phyloP scores from a whole-genome alignment of 2,797 vertebrate species.

The Spinibarbus caldwelli region DNA sequence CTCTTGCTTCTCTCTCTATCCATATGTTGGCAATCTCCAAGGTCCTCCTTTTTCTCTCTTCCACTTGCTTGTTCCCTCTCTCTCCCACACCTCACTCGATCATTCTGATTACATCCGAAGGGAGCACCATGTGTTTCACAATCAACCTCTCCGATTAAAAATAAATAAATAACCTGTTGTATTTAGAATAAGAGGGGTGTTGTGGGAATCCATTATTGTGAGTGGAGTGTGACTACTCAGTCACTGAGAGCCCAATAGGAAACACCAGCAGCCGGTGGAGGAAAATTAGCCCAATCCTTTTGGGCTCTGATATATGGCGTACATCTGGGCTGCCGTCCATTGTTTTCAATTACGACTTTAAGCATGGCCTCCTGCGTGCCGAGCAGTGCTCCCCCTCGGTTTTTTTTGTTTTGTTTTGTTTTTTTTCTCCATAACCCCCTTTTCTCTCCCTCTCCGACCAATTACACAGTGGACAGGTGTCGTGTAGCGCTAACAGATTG shows the following conservation, averaged over 20 bases:
- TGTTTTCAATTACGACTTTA: slow-evolving; percentile 62
- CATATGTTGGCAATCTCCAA: slow-evolving; percentile 67
- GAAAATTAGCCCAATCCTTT: slow-evolving; percentile 48
- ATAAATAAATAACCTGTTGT: slow-evolving; percentile 6
- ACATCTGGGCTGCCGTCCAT: slow-evolving; percentile 58
- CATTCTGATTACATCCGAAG: slow-evolving; percentile 62
- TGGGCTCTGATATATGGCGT: slow-evolving; percentile 57
- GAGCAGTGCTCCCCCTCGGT: slow-evolving; percentile 25
- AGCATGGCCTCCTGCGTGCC: slow-evolving; percentile 42
- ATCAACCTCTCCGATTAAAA: slow-evolving; percentile 52
- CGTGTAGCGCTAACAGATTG: slow-evolving; percentile 54
- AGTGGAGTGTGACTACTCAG: slow-evolving; percentile 41
- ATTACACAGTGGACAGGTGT: slow-evolving; percentile 61
- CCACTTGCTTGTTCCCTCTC: slow-evolving; percentile 23
- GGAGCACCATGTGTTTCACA: slow-evolving; percentile 56
- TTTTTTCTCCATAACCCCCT: neutral
- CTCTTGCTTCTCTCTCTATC: slow-evolving; percentile 33
- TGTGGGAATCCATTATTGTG: slow-evolving; percentile 47
- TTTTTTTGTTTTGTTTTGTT: too few relatives aligned
- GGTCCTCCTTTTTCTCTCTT: slow-evolving; percentile 9
- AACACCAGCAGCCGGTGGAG: slow-evolving; percentile 31
- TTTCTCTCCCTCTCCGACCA: slow-evolving; percentile 50
- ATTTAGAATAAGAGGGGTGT: slow-evolving; percentile 31
- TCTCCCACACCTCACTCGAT: slow-evolving; percentile 48
- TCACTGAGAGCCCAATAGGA: slow-evolving; percentile 37